Percentiles rank a stretch among this genome's conserved stretches.
Conservation (phyloP, 2,113 vertebrate species). For the Oenanthe oenanthe region DNA sequence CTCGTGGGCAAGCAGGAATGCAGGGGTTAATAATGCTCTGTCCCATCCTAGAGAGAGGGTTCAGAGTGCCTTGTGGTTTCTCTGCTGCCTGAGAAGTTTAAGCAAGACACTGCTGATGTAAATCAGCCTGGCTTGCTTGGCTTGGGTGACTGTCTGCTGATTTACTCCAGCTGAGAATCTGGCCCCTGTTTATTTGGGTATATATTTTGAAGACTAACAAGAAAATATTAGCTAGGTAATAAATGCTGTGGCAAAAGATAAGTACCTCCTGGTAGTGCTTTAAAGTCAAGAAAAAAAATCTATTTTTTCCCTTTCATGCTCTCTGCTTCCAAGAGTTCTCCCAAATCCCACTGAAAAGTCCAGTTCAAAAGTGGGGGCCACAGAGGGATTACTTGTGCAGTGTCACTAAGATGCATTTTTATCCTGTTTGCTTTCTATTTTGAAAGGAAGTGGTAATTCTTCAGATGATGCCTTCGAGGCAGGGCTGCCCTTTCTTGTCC, state of each 20-base stretch:
- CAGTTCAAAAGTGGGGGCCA: not conserved
- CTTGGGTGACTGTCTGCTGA: slow-evolving; percentile 25
- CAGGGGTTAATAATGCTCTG: not conserved
- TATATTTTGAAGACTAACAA: slow-evolving; percentile 34
- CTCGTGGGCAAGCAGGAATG: not conserved
- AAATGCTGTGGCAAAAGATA: slow-evolving; percentile 20
- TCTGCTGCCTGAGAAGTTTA: slow-evolving; percentile 5
- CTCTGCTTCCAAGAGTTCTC: not conserved
- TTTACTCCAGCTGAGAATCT: slow-evolving; percentile 53
- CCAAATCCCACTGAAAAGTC: not conserved
- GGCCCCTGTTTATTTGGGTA: slow-evolving; percentile 35
- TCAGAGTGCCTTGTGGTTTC: slow-evolving; percentile 2
- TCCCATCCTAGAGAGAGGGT: not conserved
- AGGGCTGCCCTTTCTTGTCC: not conserved
- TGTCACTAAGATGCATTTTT: slow-evolving; percentile 3
- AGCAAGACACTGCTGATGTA: slow-evolving; percentile 27
- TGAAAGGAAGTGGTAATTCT: slow-evolving; percentile 44
- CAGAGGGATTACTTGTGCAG: not conserved
- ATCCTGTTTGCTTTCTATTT: slow-evolving; percentile 1
- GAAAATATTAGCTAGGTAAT: slow-evolving; percentile 38
- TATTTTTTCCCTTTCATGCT: not conserved
- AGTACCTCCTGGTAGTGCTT: not conserved
- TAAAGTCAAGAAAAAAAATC: not conserved
- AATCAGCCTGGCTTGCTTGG: slow-evolving; percentile 32
- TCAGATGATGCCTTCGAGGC: slow-evolving; percentile 38